Evolutionary conservation across 1,140 invertebrate genomes (phyloP), one percentile per base, ranked within the genome.

Genomic region (Pristionchus pacificus): DNA sequence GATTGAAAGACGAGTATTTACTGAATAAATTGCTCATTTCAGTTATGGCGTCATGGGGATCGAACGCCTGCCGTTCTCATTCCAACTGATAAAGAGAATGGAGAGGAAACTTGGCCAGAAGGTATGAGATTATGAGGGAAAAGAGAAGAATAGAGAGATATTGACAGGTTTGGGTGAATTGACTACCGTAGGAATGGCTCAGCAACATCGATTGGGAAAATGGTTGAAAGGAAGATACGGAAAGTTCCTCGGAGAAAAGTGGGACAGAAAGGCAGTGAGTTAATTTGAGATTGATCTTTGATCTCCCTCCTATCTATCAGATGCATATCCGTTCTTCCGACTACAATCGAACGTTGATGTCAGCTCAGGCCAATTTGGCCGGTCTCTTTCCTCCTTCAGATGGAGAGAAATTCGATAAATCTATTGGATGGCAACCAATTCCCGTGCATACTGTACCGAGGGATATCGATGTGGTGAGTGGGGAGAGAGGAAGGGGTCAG

Each of bases 361-460:
- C 79, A 15, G 85, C 83, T 14, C 74, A 78, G 71, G 79, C 82
- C 2, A 84, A 84, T 76, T 68, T 85, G 32, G 82, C 84, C 14
- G 67, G 67, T 2, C 63, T 85, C 3, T 85, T 77, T 66, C 77
- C 77, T n/a, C 80, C 83, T 14, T 59, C 65, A 27, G 25, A 68
- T 15, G 30, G 55, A 13, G 75, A 84, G 71, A 6, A 66, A 27
- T 80, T 83, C 67, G 58, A 75, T 24, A 27, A 67, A 3, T 74
- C 72, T 32, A 30, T 85, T 2, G 38, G 61, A 2, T 85, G 84
- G 84, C 76, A 80, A 38, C 84, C 84, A 14, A 82, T 85, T 70
- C 84, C 84, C 2, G 80, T 85, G 6, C 84, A 85, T 68, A 85
- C 83, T 3, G 60, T 78, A 28, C 79, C 84, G 0, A 77, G 74